Percentiles rank a stretch among this genome's conserved stretches.
Evolutionary conservation across 2,888 invertebrate genomes (phyloP).

Genomic region (Diaperis boleti): DNA sequence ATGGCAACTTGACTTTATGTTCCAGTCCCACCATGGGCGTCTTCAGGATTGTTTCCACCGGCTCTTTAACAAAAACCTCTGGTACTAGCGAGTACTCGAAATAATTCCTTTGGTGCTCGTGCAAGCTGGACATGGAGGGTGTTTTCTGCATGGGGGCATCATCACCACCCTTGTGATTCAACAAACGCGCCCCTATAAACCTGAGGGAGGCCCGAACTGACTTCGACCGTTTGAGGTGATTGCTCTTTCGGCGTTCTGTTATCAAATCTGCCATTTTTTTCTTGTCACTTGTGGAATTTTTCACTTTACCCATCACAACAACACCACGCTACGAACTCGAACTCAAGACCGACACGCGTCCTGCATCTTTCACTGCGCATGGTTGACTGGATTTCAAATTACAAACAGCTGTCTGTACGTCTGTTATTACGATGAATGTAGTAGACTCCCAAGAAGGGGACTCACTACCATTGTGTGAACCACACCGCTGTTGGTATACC

Average conservation of each 20-base stretch:
- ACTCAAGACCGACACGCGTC: slow-evolving; percentile 40
- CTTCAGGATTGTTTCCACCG: slow-evolving; percentile 61
- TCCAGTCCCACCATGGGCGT: slow-evolving; percentile 57
- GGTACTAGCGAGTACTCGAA: slow-evolving; percentile 22
- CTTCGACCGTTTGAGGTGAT: slow-evolving; percentile 72
- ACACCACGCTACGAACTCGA: not conserved
- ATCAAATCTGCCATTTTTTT: slow-evolving; percentile 62
- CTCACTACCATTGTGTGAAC: slow-evolving; percentile 32
- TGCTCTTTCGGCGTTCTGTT: slow-evolving; percentile 58
- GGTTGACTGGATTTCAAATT: slow-evolving; percentile 45
- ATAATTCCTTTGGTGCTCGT: slow-evolving; percentile 49
- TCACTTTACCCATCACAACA: slow-evolving; percentile 60
- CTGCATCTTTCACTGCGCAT: slow-evolving; percentile 37
- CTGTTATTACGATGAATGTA: slow-evolving; percentile 33
- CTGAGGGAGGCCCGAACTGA: slow-evolving; percentile 79
- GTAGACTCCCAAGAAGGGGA: slow-evolving; percentile 38
- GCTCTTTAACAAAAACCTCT: slow-evolving; percentile 34
- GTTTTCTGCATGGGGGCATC: slow-evolving; percentile 54
- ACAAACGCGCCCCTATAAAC: slow-evolving; percentile 74
- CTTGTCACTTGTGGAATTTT: slow-evolving; percentile 40
- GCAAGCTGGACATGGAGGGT: slow-evolving; percentile 56
- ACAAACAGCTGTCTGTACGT: slow-evolving; percentile 41
- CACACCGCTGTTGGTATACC: not conserved
- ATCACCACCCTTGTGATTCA: slow-evolving; percentile 51
- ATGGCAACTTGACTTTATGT: slow-evolving; percentile 45